Base-by-base conservation (phyloP, 2,888 invertebrate genomes). In the Habrosyne pyritoides region DNA sequence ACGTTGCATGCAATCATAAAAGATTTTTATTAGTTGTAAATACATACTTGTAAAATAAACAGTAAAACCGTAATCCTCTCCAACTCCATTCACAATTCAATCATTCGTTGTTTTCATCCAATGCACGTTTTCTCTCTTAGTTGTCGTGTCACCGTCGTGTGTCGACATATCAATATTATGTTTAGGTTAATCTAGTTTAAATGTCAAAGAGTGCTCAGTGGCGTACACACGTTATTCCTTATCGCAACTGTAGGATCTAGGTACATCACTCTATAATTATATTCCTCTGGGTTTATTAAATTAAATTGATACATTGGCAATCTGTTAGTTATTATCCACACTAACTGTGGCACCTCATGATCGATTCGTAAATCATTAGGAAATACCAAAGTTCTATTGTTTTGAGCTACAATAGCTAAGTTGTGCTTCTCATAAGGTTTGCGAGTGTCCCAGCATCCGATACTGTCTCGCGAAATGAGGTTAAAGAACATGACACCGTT, bases 381-480 rank as follows among this genome's bases (percentile, higher is more conserved):
- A 75, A 97, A 97, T 26, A 96, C 92, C 69, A 97, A 86, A 0
- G 95, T 94, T 28, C 89, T 90, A 47, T 94, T 93, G 79, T 94
- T 94, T 58, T 93, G 85, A 0, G 95, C 96, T 0, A 96, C 91
- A 8, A 96, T 85, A 1, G 93, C 94, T 52, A 96, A 83, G 79
- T 96, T 96, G 12, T 91, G 85, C 14, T 93, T 91, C 47, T 87
- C 93, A 70, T 97, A 97, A 0, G 95, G 94, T 69, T 96, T 96
- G n/a, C 94, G 91, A 3, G 95, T 95, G 74, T 97, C 95, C 97
- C 97, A 97, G 83, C 97, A 97, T 63, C 96, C 96, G 50, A 97
- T 93, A 60, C 96, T 94, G 82, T 97, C 96, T 59, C 94, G 93
- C 55, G 96, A 95, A 53, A 97, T 95, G 82, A 96, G 94, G 91